Conservation (phyloP, 2,113 vertebrate species). For the Charina bottae region DNA sequence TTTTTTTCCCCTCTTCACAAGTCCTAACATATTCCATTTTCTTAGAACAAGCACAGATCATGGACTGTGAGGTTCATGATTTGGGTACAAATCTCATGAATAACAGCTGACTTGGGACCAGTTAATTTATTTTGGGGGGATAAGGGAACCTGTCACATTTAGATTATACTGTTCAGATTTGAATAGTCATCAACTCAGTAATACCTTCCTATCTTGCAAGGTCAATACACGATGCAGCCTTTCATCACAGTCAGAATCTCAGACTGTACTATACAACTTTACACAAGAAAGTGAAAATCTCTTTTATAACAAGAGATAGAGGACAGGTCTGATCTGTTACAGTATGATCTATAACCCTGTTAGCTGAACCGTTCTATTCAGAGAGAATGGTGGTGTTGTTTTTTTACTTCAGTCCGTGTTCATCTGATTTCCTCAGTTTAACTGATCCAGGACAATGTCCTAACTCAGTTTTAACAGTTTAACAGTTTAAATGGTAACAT, state of each 20-base stretch:
- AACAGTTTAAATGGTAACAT: too few relatives aligned
- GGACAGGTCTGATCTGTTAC: background rate
- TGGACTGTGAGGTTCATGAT: background rate
- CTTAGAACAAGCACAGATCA: background rate
- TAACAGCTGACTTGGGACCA: background rate
- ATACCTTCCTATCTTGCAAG: background rate
- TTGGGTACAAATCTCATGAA: background rate
- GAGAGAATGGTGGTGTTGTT: background rate
- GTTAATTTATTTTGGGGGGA: background rate
- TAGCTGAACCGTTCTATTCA: background rate
- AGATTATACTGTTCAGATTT: background rate
- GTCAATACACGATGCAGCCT: background rate
- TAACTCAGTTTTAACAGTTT: constrained; percentile 21
- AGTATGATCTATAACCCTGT: background rate
- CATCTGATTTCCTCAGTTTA: constrained; percentile 7
- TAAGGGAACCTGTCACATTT: constrained; percentile 31
- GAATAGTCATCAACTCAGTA: background rate
- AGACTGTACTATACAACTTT: background rate
- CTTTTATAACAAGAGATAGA: background rate
- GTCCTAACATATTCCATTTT: background rate
- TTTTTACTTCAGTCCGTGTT: background rate
- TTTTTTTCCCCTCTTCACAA: background rate
- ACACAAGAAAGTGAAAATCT: background rate
- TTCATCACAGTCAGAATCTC: background rate
- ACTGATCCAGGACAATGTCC: background rate